A percentile compares a stretch with the other conserved stretches of the same genome.
Evolutionary conservation across 2,888 invertebrate species (phyloP).

Genomic region (Heliconius aoede): DNA sequence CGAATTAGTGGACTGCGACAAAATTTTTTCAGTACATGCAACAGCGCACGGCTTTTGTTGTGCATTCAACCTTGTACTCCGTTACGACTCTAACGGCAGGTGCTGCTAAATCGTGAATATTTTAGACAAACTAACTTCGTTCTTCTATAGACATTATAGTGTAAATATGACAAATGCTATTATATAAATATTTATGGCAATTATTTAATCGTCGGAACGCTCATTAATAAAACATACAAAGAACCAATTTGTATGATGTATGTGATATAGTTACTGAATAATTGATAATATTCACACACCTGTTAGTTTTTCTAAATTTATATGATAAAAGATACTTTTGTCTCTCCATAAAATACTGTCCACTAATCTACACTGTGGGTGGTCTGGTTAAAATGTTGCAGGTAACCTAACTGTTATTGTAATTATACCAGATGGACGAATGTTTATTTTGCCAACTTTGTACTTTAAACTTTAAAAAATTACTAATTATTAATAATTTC

Average conservation of each 20-base stretch:
- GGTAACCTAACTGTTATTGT: not conserved
- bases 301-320: not conserved
- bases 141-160: not conserved
- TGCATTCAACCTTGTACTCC: constrained; percentile 78
- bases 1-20: constrained; percentile 60
- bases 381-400: too few relatives aligned
- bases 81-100: constrained; percentile 57
- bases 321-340: not conserved
- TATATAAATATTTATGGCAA: too few relatives aligned
- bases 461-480: too few relatives aligned
- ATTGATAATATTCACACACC: not conserved
- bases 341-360: not conserved
- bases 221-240: not conserved
- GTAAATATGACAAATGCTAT: too few relatives aligned
- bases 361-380: not conserved
- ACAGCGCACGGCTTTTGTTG: constrained; percentile 85
- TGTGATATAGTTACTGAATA: not conserved
- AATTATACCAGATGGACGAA: too few relatives aligned
- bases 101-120: constrained; percentile 39
- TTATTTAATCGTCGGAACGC: too few relatives aligned
- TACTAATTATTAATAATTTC: too few relatives aligned
- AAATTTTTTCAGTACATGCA: constrained; percentile 72
- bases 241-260: not conserved
- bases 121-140: not conserved
- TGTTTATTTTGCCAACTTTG: too few relatives aligned